Evolutionary conservation across 2,888 invertebrate genomes (phyloP), one percentile per base, ranked within the genome.

Genomic region (Yponomeuta plumbellus): DNA sequence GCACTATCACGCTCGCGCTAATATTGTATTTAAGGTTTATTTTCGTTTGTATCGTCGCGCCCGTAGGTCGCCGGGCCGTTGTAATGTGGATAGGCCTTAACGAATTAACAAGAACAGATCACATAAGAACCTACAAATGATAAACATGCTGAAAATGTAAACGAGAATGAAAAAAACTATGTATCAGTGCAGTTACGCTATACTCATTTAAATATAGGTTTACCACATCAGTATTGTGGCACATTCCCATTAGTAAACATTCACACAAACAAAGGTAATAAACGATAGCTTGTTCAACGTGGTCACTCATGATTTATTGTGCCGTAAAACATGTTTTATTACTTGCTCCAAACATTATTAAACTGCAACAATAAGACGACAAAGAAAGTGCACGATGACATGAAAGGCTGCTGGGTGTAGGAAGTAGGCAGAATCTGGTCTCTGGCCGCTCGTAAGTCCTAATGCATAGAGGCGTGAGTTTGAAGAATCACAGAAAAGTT

Each of bases 241-340:
- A 52, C 44, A 52, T 17, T 17, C 44, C 44, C 44, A 52, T 52
- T 52, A 52, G 44, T 52, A 52, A 52, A 52, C 44, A 52, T 34
- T 34, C 34, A 52, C 13, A 52, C 44, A 52, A 11, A 44, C 44
- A 6, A 1, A 52, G 17, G 17, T 17, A 52, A 52, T 52, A 52
- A 44, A 44, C 44, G 17, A 52, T 52, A 13, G 17, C 44, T 52
- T 52, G 44, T 52, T 62, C n/a, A 59, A 59, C 2, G 21, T 5
- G 39, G 21, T 64, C 61, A 56, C 61, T 57, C 62, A 26, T 21
- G 39, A 34, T 52, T 39, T 26, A 64, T 17, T n/a, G 64, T n/a
- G 22, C 22, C 64, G 62, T 62, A 34, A 62, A 62, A 62, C 1
- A 52, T 5, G 11, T 23, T 21, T 61, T 17, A 62, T 39, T 62